Percentiles rank a stretch among this genome's conserved stretches.
Evolutionary conservation across 2,797 vertebrate species (phyloP).

Genomic region (Heteromormyrus szaboi): DNA sequence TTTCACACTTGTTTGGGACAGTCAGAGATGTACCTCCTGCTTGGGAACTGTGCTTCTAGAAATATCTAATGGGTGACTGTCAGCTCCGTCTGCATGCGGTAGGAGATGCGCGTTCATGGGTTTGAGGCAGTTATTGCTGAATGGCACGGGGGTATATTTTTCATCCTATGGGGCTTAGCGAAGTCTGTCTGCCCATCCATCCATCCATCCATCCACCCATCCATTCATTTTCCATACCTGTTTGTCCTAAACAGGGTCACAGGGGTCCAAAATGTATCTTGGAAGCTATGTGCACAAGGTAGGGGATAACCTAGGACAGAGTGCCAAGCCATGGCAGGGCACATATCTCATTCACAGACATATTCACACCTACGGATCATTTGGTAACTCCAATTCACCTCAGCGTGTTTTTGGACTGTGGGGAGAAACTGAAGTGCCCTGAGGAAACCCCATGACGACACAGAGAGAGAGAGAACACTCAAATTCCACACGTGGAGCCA

Average conservation of each 20-base stretch:
- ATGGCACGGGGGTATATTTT: not conserved
- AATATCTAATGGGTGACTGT: not conserved
- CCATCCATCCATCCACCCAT: not conserved
- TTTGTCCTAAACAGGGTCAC: not conserved
- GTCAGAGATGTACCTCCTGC: not conserved
- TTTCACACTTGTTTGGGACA: not conserved
- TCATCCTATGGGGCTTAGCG: not conserved
- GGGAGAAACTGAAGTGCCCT: not conserved
- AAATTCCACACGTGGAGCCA: not conserved
- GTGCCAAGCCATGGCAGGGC: not conserved
- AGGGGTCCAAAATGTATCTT: not conserved
- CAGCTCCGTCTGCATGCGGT: not conserved
- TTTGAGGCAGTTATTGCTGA: not conserved
- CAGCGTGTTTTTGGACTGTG: not conserved
- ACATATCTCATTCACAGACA: not conserved
- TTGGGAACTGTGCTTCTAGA: not conserved
- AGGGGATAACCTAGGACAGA: not conserved
- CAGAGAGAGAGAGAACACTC: not conserved
- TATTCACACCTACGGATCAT: not conserved
- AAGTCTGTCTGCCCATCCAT: not conserved
- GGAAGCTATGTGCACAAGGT: not conserved
- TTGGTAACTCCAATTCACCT: not conserved
- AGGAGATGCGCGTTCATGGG: no score
- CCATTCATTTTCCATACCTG: not conserved
- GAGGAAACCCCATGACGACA: not conserved